Conservation (phyloP, 2,113 vertebrate species). For the Speoplatyrhinus poulsoni region DNA sequence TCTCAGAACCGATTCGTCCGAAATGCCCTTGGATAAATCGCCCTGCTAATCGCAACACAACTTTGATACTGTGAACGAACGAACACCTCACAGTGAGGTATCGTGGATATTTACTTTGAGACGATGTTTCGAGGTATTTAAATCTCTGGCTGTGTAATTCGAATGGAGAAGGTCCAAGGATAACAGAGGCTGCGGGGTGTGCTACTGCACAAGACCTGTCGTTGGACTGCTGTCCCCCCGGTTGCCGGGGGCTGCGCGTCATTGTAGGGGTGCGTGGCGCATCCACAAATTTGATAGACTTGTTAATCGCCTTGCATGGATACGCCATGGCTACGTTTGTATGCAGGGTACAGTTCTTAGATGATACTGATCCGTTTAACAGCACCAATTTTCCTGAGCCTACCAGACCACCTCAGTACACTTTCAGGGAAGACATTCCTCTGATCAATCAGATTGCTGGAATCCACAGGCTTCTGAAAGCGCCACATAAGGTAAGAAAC, state of each 20-base stretch:
- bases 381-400: constrained; percentile 97
- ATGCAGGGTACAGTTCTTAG: constrained; percentile 94
- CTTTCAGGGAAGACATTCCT: constrained; percentile 91
- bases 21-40: constrained; percentile 71
- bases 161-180: constrained; percentile 60
- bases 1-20: constrained; percentile 69
- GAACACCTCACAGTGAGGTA: constrained; percentile 19
- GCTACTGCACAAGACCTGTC: constrained; percentile 62
- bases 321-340: constrained; percentile 90
- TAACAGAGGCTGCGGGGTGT: constrained; percentile 63
- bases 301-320: constrained; percentile 78
- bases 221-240: constrained; percentile 22
- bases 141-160: constrained; percentile 43
- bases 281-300: constrained; percentile 53
- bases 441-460: constrained; percentile 91
- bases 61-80: constrained; percentile 16
- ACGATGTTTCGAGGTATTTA: constrained; percentile 27
- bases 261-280: constrained; percentile 25
- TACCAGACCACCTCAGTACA: constrained; percentile 90
- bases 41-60: constrained; percentile 29
- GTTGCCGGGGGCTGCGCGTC: constrained; percentile 19
- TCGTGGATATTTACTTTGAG: constrained; percentile 38
- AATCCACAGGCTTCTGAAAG: constrained; percentile 89
- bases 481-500: constrained; percentile 89
- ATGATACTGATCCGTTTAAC: constrained; percentile 97